Conservation (phyloP, 2,797 vertebrate genomes). For the Periophthalmus magnuspinnatus region DNA sequence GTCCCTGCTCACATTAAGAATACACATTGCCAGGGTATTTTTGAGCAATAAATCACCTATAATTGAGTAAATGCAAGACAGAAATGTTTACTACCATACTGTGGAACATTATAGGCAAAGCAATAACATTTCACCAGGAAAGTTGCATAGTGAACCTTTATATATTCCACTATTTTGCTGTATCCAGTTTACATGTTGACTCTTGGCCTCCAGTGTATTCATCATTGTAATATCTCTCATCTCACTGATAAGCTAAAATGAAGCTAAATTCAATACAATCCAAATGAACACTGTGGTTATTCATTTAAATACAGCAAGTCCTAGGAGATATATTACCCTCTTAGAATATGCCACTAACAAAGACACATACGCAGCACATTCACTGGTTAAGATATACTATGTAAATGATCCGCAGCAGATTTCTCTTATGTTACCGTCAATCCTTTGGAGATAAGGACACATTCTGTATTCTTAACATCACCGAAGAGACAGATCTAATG, state of each 20-base stretch:
- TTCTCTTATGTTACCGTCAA: slow-evolving; percentile 5
- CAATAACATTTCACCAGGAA: no score
- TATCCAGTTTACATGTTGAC: no score
- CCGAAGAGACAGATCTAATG: slow-evolving; percentile 26
- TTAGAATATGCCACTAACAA: background rate
- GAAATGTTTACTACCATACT: no score
- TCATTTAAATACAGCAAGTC: no score
- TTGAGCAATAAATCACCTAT: no score
- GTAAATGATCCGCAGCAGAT: background rate
- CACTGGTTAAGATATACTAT: background rate
- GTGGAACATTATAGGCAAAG: no score
- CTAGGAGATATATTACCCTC: background rate
- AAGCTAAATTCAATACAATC: background rate
- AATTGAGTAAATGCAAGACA: no score
- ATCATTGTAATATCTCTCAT: background rate
- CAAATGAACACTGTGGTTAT: background rate
- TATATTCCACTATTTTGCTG: no score
- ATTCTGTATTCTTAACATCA: slow-evolving; percentile 19
- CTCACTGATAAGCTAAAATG: background rate
- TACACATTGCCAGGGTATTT: no score
- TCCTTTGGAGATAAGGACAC: slow-evolving; percentile 16
- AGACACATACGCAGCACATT: no score
- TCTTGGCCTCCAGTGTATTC: background rate
- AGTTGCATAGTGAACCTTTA: no score
- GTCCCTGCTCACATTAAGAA: no score